Percentiles rank a stretch among this genome's conserved stretches.
Conservation (phyloP, 2,797 vertebrate species). For the Parotocinclus haroldoi region DNA sequence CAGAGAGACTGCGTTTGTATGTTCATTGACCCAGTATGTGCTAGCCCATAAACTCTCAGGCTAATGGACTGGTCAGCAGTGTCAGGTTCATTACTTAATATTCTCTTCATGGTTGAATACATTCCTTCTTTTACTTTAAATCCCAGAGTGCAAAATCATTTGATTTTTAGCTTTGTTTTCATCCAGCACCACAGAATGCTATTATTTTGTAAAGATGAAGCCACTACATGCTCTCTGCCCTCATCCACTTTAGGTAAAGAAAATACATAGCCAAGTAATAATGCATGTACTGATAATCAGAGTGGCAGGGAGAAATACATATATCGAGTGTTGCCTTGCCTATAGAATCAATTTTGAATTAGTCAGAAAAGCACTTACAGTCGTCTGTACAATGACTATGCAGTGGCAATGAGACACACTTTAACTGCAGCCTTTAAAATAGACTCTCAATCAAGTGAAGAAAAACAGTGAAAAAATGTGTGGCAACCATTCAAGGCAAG, state of each 20-base stretch:
- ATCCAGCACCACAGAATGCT: not conserved
- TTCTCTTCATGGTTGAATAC: conserved; percentile 53
- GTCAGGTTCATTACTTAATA: conserved; percentile 76
- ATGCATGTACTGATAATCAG: not conserved
- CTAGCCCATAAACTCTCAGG: conserved; percentile 72
- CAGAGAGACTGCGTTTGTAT: conserved; percentile 59
- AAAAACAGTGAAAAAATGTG: not conserved
- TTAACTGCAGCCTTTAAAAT: not conserved
- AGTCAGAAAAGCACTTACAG: conserved; percentile 26
- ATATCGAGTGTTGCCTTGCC: conserved; percentile 13
- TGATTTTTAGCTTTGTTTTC: conserved; percentile 10
- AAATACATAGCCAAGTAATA: not conserved
- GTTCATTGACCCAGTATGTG: conserved; percentile 72
- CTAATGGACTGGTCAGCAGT: conserved; percentile 75
- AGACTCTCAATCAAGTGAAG: not conserved
- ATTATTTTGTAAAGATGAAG: not conserved
- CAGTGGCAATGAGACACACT: conserved; percentile 10
- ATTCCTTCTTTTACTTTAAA: conserved; percentile 34
- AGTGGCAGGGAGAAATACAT: conserved; percentile 5
- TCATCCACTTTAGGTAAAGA: conserved; percentile 2
- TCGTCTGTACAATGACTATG: conserved; percentile 1
- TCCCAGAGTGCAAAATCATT: conserved; percentile 15
- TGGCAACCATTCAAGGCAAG: not conserved
- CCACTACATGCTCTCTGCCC: not conserved
- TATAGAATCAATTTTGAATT: conserved; percentile 29